Base-by-base conservation (phyloP, 2,888 invertebrate genomes). In the Diarsia rubi region DNA sequence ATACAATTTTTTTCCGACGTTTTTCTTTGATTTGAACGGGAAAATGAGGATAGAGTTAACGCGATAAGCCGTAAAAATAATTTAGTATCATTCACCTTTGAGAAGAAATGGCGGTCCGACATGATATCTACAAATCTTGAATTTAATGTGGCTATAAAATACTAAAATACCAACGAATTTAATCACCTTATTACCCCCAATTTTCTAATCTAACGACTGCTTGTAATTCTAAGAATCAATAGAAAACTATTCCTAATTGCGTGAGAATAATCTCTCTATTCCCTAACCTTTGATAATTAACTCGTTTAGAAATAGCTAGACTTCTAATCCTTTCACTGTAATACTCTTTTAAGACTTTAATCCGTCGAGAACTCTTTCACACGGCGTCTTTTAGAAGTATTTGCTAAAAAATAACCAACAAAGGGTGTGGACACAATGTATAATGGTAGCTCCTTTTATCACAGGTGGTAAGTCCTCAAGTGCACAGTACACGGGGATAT, bases 381-480 rank as follows among this genome's bases (percentile, higher is more conserved):
- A 92, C 89, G 92, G 87, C 83, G 86, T 80, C 77, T 81, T 75
- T 83, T 70, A 73, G 79, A 81, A 85, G 74, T 78, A 73, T 85
- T 73, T 24, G 86, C 82, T 88, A 92, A 90, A 94, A 94, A 94
- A 93, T 91, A 86, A 64, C 73, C 64, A 86, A 92, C 92, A 94
- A 93, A 93, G 92, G 90, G 91, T 88, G 88, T 87, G 88, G 83
- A 72, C 69, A 92, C 88, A 91, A 90, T 88, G 86, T 75, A 86
- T 88, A 90, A 90, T 88, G 83, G 87, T 81, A 79, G 87, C 64
- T 66, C 90, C 93, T 94, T 95, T 95, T 94, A 93, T 93, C 88
- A 88, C 94, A 96, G 94, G 95, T 96, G 95, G 93, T 92, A 92
- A 94, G 91, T 91, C 90, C 91, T 95, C 93, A 96, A 96, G 95